Evolutionary conservation across 2,888 invertebrate species (phyloP).

Genomic region (Helobdella robusta): DNA sequence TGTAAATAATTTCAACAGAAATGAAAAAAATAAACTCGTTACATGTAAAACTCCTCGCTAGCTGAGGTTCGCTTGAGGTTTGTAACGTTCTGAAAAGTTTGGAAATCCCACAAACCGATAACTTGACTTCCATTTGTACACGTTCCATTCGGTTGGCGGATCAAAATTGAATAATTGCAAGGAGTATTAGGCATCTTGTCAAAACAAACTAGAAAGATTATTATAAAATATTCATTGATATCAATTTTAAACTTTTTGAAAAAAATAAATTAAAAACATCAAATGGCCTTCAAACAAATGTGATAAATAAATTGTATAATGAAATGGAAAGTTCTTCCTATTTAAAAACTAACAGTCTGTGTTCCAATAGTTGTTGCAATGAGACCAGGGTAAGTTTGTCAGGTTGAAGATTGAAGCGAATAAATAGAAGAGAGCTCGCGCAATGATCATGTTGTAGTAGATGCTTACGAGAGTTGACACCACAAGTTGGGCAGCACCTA

Average conservation of each 20-base stretch:
- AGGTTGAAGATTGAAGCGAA: conserved; percentile 38
- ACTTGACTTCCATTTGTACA: conserved; percentile 30
- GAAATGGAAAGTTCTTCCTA: too few relatives aligned
- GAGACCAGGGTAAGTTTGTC: conserved; percentile 31
- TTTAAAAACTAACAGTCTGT: conserved; percentile 31
- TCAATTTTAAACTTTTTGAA: too few relatives aligned
- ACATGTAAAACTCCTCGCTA: conserved; percentile 47
- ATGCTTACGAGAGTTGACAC: conserved; percentile 39
- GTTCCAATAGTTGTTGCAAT: conserved; percentile 30
- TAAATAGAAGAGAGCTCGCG: conserved; percentile 42
- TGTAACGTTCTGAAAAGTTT: conserved; percentile 30
- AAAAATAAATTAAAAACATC: too few relatives aligned
- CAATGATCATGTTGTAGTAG: conserved; percentile 45
- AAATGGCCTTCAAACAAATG: too few relatives aligned
- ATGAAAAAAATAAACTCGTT: too few relatives aligned
- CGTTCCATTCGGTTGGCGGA: conserved; percentile 30
- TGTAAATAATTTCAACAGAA: too few relatives aligned
- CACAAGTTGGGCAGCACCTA: conserved; percentile 40
- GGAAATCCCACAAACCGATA: conserved; percentile 33
- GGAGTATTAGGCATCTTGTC: conserved; percentile 27
- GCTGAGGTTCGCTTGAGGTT: conserved; percentile 38
- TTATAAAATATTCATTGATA: too few relatives aligned
- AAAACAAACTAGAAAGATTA: conserved; percentile 28
- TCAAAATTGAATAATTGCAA: conserved; percentile 19
- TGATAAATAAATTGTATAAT: too few relatives aligned